Base-by-base conservation (phyloP, 1,140 invertebrate species). In the Magallana angulata region DNA sequence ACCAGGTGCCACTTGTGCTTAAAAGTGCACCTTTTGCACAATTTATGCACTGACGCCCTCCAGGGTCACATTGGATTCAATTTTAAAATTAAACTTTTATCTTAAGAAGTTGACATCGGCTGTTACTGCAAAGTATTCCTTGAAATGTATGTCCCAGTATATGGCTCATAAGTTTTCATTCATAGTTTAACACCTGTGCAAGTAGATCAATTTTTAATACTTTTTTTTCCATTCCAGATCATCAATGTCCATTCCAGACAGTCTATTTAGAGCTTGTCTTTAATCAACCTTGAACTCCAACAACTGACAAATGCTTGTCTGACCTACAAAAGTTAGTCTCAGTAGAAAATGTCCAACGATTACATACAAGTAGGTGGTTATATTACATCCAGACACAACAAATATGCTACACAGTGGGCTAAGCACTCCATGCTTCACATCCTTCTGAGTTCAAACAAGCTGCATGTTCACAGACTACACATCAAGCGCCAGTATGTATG, bases 1-100 rank as follows among this genome's bases (percentile, higher is more conserved):
- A 11, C 68, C 68, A 76, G 68, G 68, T 76, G 18, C 24, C 68
- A 30, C 24, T 76, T 76, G 36, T 76, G 12, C 24, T 36, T 76
- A 76, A 48, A 76, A 76, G 68, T 76, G 68, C 68, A 76, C 8
- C 68, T 76, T 76, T 36, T 76, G 68, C 68, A 76, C 68, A 76
- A 36, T 76, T 76, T 76, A 76, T 76, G 68, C 68, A 76, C 68
- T 76, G 68, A 76, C 68, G 68, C 68, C 68, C 68, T 76, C 68
- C 68, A 30, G 68, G 24, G 68, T 76, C 68, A 76, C 68, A 76
- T 76, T 76, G 68, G 36, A 76, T 30, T 36, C 24, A 24, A 76
- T 18, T 76, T 76, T 8, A 76, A 76, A 76, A 30, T 30, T 30
- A 62, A 76, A 30, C 12, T 76, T 76, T 76, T 76, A 76, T 76